These are phyloP conservation scores for Monodelphis domestica DNA, from an alignment of 2,797 vertebrate genomes.

Conservation along the genomic window DNA sequence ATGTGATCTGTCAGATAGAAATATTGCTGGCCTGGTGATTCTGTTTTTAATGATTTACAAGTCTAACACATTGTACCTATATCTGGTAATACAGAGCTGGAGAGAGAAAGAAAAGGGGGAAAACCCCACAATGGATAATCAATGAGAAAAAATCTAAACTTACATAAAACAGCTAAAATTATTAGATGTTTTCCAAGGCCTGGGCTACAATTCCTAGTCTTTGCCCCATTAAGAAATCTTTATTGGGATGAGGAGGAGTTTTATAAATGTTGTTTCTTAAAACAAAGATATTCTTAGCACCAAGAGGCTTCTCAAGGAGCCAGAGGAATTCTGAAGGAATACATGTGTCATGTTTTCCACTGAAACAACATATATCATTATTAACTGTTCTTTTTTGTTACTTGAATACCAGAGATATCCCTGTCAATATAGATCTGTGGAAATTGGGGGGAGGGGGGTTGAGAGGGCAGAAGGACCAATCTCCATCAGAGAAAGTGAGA, in stretches of 20 bases:
- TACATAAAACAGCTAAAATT: constrained; percentile 55
- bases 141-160: constrained; percentile 20
- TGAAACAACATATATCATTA: constrained; percentile 47
- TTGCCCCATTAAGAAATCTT: constrained; percentile 46
- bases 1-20: neutral
- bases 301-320: constrained; percentile 56
- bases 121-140: constrained; percentile 21
- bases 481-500: constrained; percentile 15
- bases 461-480: neutral
- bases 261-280: constrained; percentile 56
- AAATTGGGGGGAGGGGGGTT: neutral
- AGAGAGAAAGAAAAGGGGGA: neutral
- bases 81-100: neutral
- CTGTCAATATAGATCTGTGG: neutral
- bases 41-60: constrained; percentile 44
- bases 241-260: constrained; percentile 52
- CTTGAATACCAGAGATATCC: constrained; percentile 35
- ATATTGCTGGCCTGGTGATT: neutral
- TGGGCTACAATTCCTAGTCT: constrained; percentile 51
- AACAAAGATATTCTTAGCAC: constrained; percentile 21
- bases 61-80: neutral
- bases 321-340: constrained; percentile 53
- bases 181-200: constrained; percentile 43
- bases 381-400: constrained; percentile 47
- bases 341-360: neutral